Percentiles rank a stretch among this genome's conserved stretches.
These are phyloP conservation scores for Melanocharis versteri DNA, from an alignment of 2,113 vertebrate species.

Conservation along the genomic window DNA sequence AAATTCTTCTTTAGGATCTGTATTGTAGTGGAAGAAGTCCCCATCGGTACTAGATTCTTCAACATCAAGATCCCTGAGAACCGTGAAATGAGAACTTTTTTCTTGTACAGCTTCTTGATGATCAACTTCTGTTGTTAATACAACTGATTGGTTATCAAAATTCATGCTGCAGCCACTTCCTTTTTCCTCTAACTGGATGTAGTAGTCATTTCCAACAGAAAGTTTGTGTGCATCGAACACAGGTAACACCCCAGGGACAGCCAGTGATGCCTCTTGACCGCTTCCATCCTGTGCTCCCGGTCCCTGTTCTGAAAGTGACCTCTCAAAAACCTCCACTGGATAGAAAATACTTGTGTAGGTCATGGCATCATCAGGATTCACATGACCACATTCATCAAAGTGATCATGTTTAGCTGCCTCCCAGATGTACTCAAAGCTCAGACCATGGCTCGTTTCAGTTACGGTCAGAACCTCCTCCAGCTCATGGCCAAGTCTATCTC, in stretches of 20 bases:
- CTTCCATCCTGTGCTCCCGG: slow-evolving; percentile 60
- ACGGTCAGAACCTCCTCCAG: slow-evolving; percentile 94
- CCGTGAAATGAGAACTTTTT: slow-evolving; percentile 66
- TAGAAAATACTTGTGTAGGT: slow-evolving; percentile 94
- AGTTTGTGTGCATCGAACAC: slow-evolving; percentile 91
- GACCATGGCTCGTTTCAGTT: slow-evolving; percentile 93
- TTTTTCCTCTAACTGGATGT: slow-evolving; percentile 93
- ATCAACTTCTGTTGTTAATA: slow-evolving; percentile 70
- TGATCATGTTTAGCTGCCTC: slow-evolving; percentile 93
- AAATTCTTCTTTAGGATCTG: slow-evolving; percentile 83
- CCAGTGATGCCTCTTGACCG: slow-evolving; percentile 54
- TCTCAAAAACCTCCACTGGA: slow-evolving; percentile 84
- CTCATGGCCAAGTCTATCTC: slow-evolving; percentile 85
- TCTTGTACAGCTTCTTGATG: slow-evolving; percentile 65
- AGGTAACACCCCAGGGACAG: slow-evolving; percentile 84
- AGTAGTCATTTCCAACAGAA: slow-evolving; percentile 90
- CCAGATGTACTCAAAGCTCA: slow-evolving; percentile 97
- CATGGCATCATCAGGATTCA: slow-evolving; percentile 79
- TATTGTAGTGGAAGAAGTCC: slow-evolving; percentile 83
- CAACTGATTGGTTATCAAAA: slow-evolving; percentile 65
- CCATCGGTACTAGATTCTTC: slow-evolving; percentile 88
- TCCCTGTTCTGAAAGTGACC: slow-evolving; percentile 78
- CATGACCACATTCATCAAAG: slow-evolving; percentile 78
- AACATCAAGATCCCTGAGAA: slow-evolving; percentile 79
- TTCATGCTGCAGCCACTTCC: slow-evolving; percentile 74